Percentiles rank a stretch among this genome's conserved stretches.
Conservation (phyloP, 2,888 invertebrate genomes). For the Oegoconia quadripuncta region DNA sequence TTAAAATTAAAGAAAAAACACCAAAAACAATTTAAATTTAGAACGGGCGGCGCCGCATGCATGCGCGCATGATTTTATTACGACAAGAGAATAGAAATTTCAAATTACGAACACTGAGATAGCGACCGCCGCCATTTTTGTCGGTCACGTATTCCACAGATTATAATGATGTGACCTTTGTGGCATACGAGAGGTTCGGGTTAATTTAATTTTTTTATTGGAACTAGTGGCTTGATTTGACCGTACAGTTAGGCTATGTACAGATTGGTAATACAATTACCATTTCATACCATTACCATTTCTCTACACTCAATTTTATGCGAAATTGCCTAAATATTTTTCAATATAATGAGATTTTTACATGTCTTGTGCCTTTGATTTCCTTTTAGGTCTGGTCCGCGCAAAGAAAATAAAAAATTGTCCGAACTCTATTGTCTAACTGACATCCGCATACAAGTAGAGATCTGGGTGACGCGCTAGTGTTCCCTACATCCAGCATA, state of each 20-base stretch:
- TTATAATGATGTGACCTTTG: slow-evolving; percentile 72
- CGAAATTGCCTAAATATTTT: too few relatives aligned
- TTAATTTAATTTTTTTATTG: slow-evolving; percentile 65
- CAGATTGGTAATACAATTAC: slow-evolving; percentile 20
- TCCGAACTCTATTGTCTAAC: too few relatives aligned
- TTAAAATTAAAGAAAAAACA: slow-evolving; percentile 22
- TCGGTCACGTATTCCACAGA: slow-evolving; percentile 65
- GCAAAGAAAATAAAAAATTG: too few relatives aligned
- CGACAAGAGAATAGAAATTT: slow-evolving; percentile 73
- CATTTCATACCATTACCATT: too few relatives aligned
- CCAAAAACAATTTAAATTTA: slow-evolving; percentile 38
- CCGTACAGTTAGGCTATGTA: slow-evolving; percentile 29
- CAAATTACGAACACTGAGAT: slow-evolving; percentile 53
- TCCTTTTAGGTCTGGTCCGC: too few relatives aligned
- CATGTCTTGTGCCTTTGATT: too few relatives aligned
- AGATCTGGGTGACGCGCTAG: too few relatives aligned
- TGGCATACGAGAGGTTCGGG: slow-evolving; percentile 51
- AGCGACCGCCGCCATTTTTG: slow-evolving; percentile 49
- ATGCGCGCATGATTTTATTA: slow-evolving; percentile 68
- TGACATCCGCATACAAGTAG: too few relatives aligned
- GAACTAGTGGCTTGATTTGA: slow-evolving; percentile 57
- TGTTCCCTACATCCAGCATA: too few relatives aligned
- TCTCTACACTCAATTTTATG: too few relatives aligned
- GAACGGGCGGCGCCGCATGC: slow-evolving; percentile 43
- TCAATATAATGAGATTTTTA: too few relatives aligned